Base-by-base conservation (phyloP, 2,797 vertebrate genomes). In the Micropoecilia bifurca region DNA sequence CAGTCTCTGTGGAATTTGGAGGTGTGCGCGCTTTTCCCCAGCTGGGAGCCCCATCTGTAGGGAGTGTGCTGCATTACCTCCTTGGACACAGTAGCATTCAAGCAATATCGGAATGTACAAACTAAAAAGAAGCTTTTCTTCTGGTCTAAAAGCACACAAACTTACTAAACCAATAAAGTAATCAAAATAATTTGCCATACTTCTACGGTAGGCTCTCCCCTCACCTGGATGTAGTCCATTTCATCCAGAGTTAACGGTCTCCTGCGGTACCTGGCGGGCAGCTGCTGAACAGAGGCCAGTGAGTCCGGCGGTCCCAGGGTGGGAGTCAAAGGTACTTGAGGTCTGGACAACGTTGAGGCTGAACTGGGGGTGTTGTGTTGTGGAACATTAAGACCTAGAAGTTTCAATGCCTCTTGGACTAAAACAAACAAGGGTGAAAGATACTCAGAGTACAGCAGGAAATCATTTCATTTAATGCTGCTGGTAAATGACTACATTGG, bases 161-260 rank as follows among this genome's bases (percentile, higher is more conserved):
- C 9, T 39, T 22, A 41, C 10, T 39, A 68, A 68, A 71, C 14
- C 14, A 18, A 28, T 30, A 6, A 47, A 45, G 20, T 46, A 22
- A 18, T 45, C 68, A 6, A 39, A 63, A 61, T 30, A 73, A 8
- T 25, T 41, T 14, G 1, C 22, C 30, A 57, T 39, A 18, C 30
- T 5, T 33, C 4, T n/a, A 3, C 36, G 28, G 14, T 45, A 2
- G 16, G 14, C 39, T 73, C 13, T 1, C 1, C 45, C 25, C 90
- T 90, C 76, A 96, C 95, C 95, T 96, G 95, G 85, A 96, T 96
- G 76, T 89, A 96, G 6, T 95, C 95, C 91, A 96, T 96, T 83
- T 96, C 96, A 0, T 96, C 94, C 0, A 36, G 53, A 0, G 91
- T 28, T 68, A 96, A 0, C 10, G 68, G 82, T 91, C 92, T 95